Base-by-base conservation (phyloP, 1,140 invertebrate genomes). In the Dendrolimus punctatus region DNA sequence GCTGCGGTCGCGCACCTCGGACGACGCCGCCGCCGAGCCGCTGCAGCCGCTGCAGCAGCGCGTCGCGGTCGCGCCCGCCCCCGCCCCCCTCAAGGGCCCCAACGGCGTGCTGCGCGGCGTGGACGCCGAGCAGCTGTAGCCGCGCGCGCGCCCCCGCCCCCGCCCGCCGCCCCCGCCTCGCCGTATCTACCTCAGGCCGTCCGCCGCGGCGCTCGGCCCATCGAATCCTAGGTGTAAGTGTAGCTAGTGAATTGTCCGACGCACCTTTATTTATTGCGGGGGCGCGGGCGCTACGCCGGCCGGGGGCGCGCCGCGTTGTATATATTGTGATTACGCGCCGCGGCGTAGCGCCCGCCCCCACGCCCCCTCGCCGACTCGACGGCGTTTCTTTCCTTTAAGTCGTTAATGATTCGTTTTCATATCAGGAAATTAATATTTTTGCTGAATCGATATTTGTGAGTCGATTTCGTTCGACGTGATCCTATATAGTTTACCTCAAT, bases 401-500 rank as follows among this genome's bases (percentile, higher is more conserved):
- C 37, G 64, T 66, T 54, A 57, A 68, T 60, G 58, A 66, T 57
- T 63, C 71, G 67, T 66, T 68, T 71, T 69, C 68, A 71, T 73
- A 73, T 73, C 72, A 67, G 68, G 64, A 60, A 67, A 68, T 47
- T 67, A 69, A 72, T 66, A 71, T 71, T 71, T 67, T 64, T 68
- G 68, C 68, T 65, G 72, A 56, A 56, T 58, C 69, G 64, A 70
- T 70, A 62, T 66, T 62, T 56, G 58, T 46, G 65, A 65, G 68
- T 68, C 68, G 64, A 63, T 65, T 49, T 58, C 53, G 66, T 66
- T 66, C 65, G 71, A 71, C 66, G 61, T 68, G 70, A 64, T 83
- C 80, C 80, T 83, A 83, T 80, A 73, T 80, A 79, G 74, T 81
- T 80, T 85, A 85, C 81, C 81, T 85, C 81, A 82, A 55, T 48